A percentile compares a stretch with the other conserved stretches of the same genome.
These are phyloP conservation scores for Diadromus collaris DNA, from an alignment of 2,888 invertebrate species.

Conservation along the genomic window DNA sequence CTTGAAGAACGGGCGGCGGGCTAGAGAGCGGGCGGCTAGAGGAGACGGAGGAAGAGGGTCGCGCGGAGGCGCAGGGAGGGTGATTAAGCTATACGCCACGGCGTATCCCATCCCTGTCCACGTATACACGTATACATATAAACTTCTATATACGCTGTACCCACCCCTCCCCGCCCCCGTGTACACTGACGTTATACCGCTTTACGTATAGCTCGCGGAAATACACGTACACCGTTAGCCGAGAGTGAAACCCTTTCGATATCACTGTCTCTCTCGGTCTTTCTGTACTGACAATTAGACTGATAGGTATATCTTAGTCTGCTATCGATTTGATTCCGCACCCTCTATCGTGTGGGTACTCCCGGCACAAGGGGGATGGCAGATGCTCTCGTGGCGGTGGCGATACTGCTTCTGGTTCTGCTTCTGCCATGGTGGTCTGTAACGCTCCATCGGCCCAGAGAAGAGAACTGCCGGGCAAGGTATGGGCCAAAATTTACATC, in stretches of 20 bases:
- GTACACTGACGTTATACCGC: constrained; percentile 17
- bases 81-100: constrained; percentile 83
- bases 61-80: constrained; percentile 74
- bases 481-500: constrained; percentile 78
- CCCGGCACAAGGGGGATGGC: constrained; percentile 59
- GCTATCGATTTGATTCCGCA: constrained; percentile 80
- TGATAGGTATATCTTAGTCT: constrained; percentile 80
- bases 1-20: constrained; percentile 69
- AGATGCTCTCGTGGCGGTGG: constrained; percentile 23
- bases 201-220: constrained; percentile 3
- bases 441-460: constrained; percentile 31
- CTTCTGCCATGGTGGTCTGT: constrained; percentile 15
- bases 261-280: constrained; percentile 78
- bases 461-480: constrained; percentile 39
- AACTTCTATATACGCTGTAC: constrained; percentile 15
- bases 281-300: constrained; percentile 81
- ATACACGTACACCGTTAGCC: constrained; percentile 43
- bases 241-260: constrained; percentile 69
- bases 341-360: constrained; percentile 77
- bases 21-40: constrained; percentile 64
- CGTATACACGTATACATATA: constrained; percentile 24
- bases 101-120: constrained; percentile 78
- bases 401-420: constrained; percentile 50
- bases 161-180: too few relatives aligned
- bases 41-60: constrained; percentile 63